Conservation (phyloP, 2,888 invertebrate species). For the Aspidiotus destructor region DNA sequence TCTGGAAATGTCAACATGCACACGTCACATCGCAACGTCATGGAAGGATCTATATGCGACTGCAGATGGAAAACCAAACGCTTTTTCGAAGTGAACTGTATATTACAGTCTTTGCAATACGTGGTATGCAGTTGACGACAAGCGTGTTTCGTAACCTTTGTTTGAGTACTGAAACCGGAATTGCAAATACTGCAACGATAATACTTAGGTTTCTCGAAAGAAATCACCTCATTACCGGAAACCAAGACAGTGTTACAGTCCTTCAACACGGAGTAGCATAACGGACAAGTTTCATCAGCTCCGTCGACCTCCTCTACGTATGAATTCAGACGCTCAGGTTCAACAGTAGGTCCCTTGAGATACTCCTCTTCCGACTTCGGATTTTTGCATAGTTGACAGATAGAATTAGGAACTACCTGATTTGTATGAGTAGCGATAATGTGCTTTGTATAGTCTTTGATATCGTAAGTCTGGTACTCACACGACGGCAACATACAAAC, state of each 20-base stretch:
- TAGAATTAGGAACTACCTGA: slow-evolving; percentile 20
- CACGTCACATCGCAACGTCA: slow-evolving; percentile 38
- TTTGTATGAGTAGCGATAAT: slow-evolving; percentile 22
- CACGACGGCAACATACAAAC: slow-evolving; percentile 24
- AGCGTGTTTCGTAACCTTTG: slow-evolving; percentile 35
- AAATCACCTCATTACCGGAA: slow-evolving; percentile 23
- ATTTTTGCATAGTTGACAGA: slow-evolving; percentile 17
- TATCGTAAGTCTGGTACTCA: slow-evolving; percentile 18
- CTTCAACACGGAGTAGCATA: slow-evolving; percentile 15
- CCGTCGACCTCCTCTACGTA: slow-evolving; percentile 23
- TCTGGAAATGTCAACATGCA: slow-evolving; percentile 41
- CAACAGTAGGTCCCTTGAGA: slow-evolving; percentile 6
- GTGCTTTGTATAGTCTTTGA: slow-evolving; percentile 14
- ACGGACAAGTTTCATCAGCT: slow-evolving; percentile 21
- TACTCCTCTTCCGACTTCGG: slow-evolving; percentile 9
- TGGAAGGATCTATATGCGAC: slow-evolving; percentile 40
- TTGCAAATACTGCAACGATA: slow-evolving; percentile 35
- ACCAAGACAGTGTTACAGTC: slow-evolving; percentile 25
- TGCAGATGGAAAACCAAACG: slow-evolving; percentile 48
- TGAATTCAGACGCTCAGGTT: slow-evolving; percentile 15
- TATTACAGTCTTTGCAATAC: slow-evolving; percentile 41
- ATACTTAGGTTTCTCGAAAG: slow-evolving; percentile 34
- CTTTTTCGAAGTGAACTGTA: slow-evolving; percentile 48
- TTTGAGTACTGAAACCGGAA: slow-evolving; percentile 35
- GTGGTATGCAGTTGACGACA: slow-evolving; percentile 33